phyloP scores from a whole-genome alignment of 2,797 vertebrate species.

The Coilia nasus region DNA sequence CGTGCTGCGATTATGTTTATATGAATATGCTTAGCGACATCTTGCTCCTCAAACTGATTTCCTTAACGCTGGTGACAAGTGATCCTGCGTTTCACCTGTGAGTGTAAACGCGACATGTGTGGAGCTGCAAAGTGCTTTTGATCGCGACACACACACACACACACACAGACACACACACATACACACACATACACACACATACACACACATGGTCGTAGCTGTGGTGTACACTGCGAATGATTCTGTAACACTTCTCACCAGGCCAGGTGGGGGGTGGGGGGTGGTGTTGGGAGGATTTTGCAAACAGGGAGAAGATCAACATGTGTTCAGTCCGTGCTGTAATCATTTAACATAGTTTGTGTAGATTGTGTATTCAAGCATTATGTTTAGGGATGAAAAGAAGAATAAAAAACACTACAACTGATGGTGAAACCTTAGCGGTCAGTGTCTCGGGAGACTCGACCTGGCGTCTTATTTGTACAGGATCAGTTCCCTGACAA shows the following conservation, averaged over 20 bases:
- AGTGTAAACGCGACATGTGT: background rate
- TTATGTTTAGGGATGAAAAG: background rate
- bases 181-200: no score
- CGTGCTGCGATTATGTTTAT: background rate
- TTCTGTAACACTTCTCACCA: conserved; percentile 59
- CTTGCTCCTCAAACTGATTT: background rate
- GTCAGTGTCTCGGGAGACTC: background rate
- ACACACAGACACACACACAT: no score
- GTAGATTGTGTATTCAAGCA: no score
- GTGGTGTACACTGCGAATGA: conserved; percentile 44
- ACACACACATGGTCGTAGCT: background rate
- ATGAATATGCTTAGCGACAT: background rate
- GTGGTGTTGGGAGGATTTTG: background rate
- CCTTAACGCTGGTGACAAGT: conserved; percentile 46
- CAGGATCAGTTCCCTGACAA: conserved; percentile 1
- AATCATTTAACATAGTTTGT: no score
- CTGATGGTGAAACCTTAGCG: background rate
- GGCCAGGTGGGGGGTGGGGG: conserved; percentile 18
- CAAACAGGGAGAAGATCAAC: conserved; percentile 1
- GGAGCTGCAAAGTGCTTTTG: background rate
- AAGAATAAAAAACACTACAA: conserved; percentile 11
- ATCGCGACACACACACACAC: no score
- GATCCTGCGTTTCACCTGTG: conserved; percentile 44
- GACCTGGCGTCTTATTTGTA: conserved; percentile 24
- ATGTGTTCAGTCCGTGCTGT: conserved; percentile 19